Percentiles rank a stretch among this genome's conserved stretches.
Evolutionary conservation across 1,140 invertebrate species (phyloP).

Genomic region (Coenobita brevimanus): DNA sequence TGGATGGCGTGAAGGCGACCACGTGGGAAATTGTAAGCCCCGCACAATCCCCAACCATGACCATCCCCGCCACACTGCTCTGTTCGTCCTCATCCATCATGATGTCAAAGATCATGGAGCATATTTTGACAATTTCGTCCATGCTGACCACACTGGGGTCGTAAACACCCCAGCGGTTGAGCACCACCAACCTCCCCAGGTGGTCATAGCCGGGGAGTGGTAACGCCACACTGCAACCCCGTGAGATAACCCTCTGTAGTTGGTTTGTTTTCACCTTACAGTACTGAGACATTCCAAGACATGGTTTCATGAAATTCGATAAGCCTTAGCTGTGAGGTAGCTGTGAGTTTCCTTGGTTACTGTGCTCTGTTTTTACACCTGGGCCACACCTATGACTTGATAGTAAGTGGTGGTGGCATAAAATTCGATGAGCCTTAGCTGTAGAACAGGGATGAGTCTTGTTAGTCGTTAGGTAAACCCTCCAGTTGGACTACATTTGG

Average conservation of each 20-base stretch:
- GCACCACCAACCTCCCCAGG: slow-evolving; percentile 61
- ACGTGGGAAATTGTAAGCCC: slow-evolving; percentile 71
- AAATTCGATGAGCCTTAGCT: no score
- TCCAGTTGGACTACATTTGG: no score
- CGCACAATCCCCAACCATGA: slow-evolving; percentile 72
- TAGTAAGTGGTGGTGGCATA: no score
- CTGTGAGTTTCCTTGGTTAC: no score
- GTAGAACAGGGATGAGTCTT: no score
- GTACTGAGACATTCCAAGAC: background rate
- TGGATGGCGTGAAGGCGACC: slow-evolving; percentile 71
- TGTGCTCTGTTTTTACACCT: no score
- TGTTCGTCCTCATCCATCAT: slow-evolving; percentile 70
- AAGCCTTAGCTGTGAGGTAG: no score
- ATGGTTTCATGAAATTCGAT: background rate
- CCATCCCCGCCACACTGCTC: slow-evolving; percentile 71
- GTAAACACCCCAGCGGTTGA: slow-evolving; percentile 58
- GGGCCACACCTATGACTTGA: background rate
- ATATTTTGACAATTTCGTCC: slow-evolving; percentile 60
- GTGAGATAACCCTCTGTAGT: background rate
- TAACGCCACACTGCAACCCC: slow-evolving; percentile 54
- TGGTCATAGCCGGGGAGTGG: slow-evolving; percentile 67
- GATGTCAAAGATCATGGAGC: slow-evolving; percentile 57
- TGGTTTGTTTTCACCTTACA: no score
- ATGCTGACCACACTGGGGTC: slow-evolving; percentile 71
- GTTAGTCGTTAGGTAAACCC: no score